Base-by-base conservation (phyloP, 2,113 vertebrate species). In the Sylvietta virens region DNA sequence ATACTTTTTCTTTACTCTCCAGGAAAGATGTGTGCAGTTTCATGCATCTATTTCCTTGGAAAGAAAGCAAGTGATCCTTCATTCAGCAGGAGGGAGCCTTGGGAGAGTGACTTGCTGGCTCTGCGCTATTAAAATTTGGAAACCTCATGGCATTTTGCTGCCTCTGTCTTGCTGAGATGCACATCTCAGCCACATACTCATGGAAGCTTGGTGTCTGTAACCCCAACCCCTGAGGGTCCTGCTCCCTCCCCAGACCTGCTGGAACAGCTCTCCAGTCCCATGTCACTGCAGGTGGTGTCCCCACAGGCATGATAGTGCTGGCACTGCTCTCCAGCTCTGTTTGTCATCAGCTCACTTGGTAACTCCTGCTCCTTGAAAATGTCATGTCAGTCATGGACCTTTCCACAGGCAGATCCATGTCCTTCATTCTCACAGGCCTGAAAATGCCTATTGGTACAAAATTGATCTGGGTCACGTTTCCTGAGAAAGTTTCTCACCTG, bases 1-100 rank as follows among this genome's bases (percentile, higher is more conserved):
- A 15, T 82, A 33, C 81, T 96, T 95, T 94, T 84, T 86, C 87
- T 93, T 92, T 93, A 88, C 74, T 95, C 88, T 72, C 92, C 90
- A 88, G 92, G 85, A 90, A 96, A 94, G 87, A 78, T 80, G 51
- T 65, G 56, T 81, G 83, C 91, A 81, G 64, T 88, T 90, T 92
- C 94, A 88, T 96, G 91, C 80, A 95, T 92, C 86, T 93, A 83
- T 86, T 94, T 96, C 71, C 92, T 92, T 86, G 67, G 66, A 95
- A 94, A 90, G 90, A 82, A 82, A 73, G 66, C 87, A 77, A 95
- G 85, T 37, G 66, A 96, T 91, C 73, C 96, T 87, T 93, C 93
- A 90, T 65, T 80, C 93, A 93, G 93, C 78, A 70, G 81, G 72
- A 88, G 66, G 71, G 93, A 94, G 82, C 81, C 79, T 62, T 93